A percentile compares a stretch with the other conserved stretches of the same genome.
Evolutionary conservation across 2,888 invertebrate species (phyloP).

Genomic region (Elegia similella): DNA sequence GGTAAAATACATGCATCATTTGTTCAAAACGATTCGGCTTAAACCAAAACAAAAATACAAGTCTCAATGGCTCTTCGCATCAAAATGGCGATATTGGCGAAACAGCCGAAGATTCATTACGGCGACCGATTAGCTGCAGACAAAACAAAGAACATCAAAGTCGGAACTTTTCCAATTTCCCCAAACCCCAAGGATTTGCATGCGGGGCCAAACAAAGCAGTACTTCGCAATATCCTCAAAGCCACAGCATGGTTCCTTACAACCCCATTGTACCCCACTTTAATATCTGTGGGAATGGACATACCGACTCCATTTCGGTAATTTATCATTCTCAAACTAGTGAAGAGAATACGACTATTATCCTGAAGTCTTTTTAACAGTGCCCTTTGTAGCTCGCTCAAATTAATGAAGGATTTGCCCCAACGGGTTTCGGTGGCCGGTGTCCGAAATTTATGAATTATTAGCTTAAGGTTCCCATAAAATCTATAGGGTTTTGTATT

Average conservation of each 20-base stretch:
- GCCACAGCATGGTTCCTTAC: constrained; percentile 73
- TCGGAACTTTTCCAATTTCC: constrained; percentile 77
- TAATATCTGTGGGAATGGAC: constrained; percentile 82
- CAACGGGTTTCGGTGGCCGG: constrained; percentile 61
- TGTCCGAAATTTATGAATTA: constrained; percentile 76
- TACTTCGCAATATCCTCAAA: constrained; percentile 76
- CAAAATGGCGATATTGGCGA: constrained; percentile 6
- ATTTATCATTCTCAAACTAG: constrained; percentile 82
- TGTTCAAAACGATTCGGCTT: neutral
- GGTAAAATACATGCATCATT: no score
- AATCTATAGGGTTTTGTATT: constrained; percentile 39
- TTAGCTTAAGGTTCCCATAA: constrained; percentile 70
- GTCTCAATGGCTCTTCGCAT: constrained; percentile 7
- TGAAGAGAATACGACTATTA: constrained; percentile 67
- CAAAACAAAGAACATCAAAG: constrained; percentile 68
- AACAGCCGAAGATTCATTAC: constrained; percentile 16
- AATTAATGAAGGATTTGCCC: constrained; percentile 63
- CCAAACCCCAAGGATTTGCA: constrained; percentile 76
- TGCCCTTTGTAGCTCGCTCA: constrained; percentile 61
- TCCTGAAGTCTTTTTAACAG: constrained; percentile 56
- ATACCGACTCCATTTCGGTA: constrained; percentile 77
- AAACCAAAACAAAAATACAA: neutral
- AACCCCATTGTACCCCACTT: constrained; percentile 69
- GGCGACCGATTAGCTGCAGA: constrained; percentile 41
- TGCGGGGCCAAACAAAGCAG: constrained; percentile 61